These are phyloP conservation scores for Calephelis virginiensis DNA, from an alignment of 1,140 invertebrate species.

Conservation along the genomic window DNA sequence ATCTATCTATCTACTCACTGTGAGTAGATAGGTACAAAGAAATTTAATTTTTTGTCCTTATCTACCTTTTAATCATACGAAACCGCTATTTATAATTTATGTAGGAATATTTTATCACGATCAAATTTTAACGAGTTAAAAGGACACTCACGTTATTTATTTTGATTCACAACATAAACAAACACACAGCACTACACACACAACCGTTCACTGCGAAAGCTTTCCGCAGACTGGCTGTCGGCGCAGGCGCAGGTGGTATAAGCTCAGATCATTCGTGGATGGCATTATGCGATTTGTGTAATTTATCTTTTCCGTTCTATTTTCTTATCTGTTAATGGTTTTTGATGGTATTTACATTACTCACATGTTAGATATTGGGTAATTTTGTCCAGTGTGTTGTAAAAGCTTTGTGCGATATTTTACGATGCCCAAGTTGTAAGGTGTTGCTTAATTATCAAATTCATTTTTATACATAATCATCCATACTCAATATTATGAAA, in stretches of 20 bases:
- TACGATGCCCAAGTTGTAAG: too few species aligned
- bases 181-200: constrained; percentile 20
- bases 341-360: neutral
- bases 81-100: neutral
- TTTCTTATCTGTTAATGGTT: constrained; percentile 17
- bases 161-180: neutral
- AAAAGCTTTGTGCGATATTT: neutral
- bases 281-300: constrained; percentile 32
- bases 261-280: constrained; percentile 35
- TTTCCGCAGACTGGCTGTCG: constrained; percentile 32
- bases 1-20: too few species aligned
- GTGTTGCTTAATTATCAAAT: too few species aligned
- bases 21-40: too few species aligned
- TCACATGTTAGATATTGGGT: neutral
- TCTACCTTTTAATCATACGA: too few species aligned
- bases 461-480: too few species aligned
- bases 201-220: constrained; percentile 25
- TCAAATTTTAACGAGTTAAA: neutral
- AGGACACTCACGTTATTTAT: constrained; percentile 11
- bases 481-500: too few species aligned
- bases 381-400: neutral
- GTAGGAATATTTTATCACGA: neutral
- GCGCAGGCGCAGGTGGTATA: constrained; percentile 44
- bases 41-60: too few species aligned
- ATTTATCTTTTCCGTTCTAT: constrained; percentile 25